Conservation (phyloP, 1,140 invertebrate genomes). For the Bombus cullumanus region DNA sequence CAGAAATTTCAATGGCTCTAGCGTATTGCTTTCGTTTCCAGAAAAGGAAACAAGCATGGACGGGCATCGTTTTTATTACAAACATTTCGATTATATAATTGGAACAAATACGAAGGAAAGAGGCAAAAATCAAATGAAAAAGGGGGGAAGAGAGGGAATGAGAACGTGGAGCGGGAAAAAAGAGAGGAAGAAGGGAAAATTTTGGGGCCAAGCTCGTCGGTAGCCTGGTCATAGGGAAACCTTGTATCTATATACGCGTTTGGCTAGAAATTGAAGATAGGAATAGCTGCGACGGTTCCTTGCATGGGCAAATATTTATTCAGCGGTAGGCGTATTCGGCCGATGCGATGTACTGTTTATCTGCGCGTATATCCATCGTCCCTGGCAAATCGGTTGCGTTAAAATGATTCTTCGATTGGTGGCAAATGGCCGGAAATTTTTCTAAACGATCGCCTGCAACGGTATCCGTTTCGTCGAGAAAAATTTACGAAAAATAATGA, state of each 20-base stretch:
- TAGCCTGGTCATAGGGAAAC: conserved; percentile 1
- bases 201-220: conserved; percentile 7
- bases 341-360: conserved; percentile 71
- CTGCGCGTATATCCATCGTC: conserved; percentile 73
- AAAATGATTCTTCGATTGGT: conserved; percentile 65
- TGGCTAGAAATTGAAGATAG: conserved; percentile 64
- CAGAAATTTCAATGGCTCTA: too few relatives aligned
- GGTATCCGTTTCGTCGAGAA: not conserved
- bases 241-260: conserved; percentile 27
- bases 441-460: not conserved
- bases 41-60: too few relatives aligned
- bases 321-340: conserved; percentile 68
- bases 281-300: conserved; percentile 66
- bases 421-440: not conserved
- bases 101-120: not conserved
- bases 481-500: not conserved
- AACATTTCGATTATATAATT: too few relatives aligned
- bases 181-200: not conserved
- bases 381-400: conserved; percentile 36
- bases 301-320: conserved; percentile 78
- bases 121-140: not conserved
- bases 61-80: too few relatives aligned
- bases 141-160: fast-evolving
- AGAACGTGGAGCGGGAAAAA: not conserved
- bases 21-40: too few relatives aligned